Conservation (phyloP, 1,140 invertebrate genomes). For the Theocolax elegans region DNA sequence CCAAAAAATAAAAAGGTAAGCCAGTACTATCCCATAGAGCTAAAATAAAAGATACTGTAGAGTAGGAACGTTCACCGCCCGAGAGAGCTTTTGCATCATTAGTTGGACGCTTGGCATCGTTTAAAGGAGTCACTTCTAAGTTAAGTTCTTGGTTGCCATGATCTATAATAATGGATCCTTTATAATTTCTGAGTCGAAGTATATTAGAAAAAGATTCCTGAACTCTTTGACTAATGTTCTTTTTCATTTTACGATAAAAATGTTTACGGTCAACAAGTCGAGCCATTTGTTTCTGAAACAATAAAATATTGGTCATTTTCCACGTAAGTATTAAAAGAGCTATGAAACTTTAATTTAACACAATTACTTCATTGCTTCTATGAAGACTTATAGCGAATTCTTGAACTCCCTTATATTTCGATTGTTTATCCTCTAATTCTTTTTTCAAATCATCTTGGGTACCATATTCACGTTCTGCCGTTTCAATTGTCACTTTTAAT, state of each 20-base stretch:
- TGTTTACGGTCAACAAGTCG: constrained; percentile 58
- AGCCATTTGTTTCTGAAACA: constrained; percentile 56
- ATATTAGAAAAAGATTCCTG: constrained; percentile 66
- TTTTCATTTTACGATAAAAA: constrained; percentile 62
- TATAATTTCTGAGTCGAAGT: constrained; percentile 66
- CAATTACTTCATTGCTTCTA: constrained; percentile 52
- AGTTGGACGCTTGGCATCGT: constrained; percentile 49
- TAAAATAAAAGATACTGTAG: constrained; percentile 93
- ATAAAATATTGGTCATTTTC: background rate
- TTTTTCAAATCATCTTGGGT: constrained; percentile 48
- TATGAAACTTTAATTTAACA: background rate
- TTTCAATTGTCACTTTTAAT: constrained; percentile 52
- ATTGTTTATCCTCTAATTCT: constrained; percentile 51
- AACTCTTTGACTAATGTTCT: constrained; percentile 61
- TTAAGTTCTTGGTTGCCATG: constrained; percentile 69
- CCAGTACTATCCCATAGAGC: constrained; percentile 92
- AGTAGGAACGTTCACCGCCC: constrained; percentile 95
- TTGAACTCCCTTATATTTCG: constrained; percentile 48
- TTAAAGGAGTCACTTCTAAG: constrained; percentile 71
- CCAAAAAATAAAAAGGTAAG: constrained; percentile 93
- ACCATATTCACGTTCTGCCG: constrained; percentile 54
- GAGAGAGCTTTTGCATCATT: constrained; percentile 76
- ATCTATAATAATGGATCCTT: constrained; percentile 74
- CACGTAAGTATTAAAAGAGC: no score
- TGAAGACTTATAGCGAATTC: constrained; percentile 46